Evolutionary conservation across 2,797 vertebrate genomes (phyloP).

Genomic region (Hafferia zeledoni): DNA sequence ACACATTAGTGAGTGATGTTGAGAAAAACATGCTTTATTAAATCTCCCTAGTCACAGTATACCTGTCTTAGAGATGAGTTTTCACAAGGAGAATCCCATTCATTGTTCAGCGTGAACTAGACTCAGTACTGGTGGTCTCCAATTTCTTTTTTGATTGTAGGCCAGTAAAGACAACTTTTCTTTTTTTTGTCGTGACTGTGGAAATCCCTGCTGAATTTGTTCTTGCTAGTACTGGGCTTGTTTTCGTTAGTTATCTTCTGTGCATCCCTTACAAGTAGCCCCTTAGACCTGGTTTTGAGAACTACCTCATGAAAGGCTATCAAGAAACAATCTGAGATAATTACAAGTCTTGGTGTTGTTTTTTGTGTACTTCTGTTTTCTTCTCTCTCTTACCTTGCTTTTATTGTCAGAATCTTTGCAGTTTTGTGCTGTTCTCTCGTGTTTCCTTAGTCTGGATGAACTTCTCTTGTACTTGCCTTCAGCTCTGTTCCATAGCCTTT

Average conservation of each 20-base stretch:
- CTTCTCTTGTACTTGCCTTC: neutral
- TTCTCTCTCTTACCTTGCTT: neutral
- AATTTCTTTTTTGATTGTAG: neutral
- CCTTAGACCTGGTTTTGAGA: neutral
- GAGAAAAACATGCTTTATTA: neutral
- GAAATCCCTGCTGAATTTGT: neutral
- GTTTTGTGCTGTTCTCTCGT: neutral
- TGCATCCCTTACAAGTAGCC: neutral
- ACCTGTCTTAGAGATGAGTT: neutral
- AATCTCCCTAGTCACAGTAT: neutral
- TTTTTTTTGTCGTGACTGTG: neutral
- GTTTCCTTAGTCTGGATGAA: neutral
- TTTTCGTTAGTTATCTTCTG: neutral
- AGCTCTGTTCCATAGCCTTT: neutral
- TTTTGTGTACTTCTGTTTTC: neutral
- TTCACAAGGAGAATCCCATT: neutral
- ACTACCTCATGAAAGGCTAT: neutral
- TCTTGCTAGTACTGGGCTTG: neutral
- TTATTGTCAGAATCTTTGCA: neutral
- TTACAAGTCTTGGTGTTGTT: neutral
- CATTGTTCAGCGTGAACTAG: neutral
- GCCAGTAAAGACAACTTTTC: neutral
- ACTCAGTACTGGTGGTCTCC: neutral
- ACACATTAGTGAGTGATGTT: neutral
- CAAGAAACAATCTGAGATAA: neutral